Evolutionary conservation across 1,140 invertebrate species (phyloP).

Genomic region (Halictus rubicundus): DNA sequence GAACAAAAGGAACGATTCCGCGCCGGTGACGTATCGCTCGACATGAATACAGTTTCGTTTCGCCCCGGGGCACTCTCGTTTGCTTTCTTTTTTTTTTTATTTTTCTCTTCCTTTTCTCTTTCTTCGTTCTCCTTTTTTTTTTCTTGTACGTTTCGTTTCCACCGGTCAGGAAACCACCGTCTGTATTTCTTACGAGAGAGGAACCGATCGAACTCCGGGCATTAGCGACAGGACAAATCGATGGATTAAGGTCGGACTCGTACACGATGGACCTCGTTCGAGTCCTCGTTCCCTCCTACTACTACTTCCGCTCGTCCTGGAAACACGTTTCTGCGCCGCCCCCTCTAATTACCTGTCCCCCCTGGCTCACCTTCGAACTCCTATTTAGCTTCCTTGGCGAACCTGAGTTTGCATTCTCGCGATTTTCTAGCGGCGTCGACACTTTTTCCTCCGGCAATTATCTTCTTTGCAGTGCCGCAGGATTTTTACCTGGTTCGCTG

Average conservation of each 20-base stretch:
- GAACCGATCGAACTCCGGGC: not conserved
- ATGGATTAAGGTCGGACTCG: slow-evolving; percentile 53
- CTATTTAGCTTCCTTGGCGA: not conserved
- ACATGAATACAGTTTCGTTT: not conserved
- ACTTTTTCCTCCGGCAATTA: no score
- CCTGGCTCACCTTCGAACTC: not conserved
- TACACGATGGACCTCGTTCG: slow-evolving; percentile 18
- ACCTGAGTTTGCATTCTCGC: no score
- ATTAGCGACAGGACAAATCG: slow-evolving; percentile 51
- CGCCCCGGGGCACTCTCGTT: not conserved
- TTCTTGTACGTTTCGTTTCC: not conserved
- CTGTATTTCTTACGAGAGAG: slow-evolving; percentile 37
- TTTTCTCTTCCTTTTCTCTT: no score
- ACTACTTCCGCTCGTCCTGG: not conserved
- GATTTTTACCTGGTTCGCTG: no score
- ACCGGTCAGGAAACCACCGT: slow-evolving; percentile 1
- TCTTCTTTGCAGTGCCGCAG: no score
- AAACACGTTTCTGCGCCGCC: not conserved
- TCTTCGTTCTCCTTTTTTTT: not conserved
- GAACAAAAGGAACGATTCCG: not conserved
- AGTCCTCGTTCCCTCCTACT: slow-evolving; percentile 16
- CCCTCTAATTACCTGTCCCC: slow-evolving; percentile 41
- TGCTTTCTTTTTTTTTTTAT: not conserved
- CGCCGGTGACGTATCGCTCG: not conserved
- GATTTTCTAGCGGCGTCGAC: no score